Evolutionary conservation across 1,140 invertebrate genomes (phyloP), one percentile per base, ranked within the genome.

Genomic region (Drosophila erecta): DNA sequence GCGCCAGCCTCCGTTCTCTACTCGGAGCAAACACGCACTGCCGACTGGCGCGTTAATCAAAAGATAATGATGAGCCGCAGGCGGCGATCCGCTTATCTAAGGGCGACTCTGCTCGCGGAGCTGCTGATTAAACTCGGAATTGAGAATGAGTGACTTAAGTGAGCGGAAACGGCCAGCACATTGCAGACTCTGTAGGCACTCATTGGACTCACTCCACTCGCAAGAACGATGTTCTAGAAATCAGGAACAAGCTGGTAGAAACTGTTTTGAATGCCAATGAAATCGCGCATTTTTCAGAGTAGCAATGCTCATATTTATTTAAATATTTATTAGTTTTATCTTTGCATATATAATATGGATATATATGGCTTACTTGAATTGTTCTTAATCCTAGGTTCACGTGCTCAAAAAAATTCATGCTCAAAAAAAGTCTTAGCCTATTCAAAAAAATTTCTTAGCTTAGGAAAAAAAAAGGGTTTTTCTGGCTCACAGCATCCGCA

Each of bases 331-430:
- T 22, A 33, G 3, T 30, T 37, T 53, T 41, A 24, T 47, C 22
- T 37, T 57, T 35, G 33, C 51, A 53, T 57, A 57, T 41, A 67
- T 46, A 44, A 24, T 27, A 35, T 12, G 30, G 49, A 10, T 51
- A 35, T 20, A n/a, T 70, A 72, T 71, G 55, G 33, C 66, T n/a
- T 59, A 17, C 3, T 33, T n/a, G n/a, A 62, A 44, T 55, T 41
- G 43, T 30, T 30, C 30, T 30, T 30, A 30, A 30, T 30, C 30
- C 30, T 30, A 30, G 7, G 30, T 40, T 51, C 62, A 74, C 71
- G 70, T 86, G 81, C 81, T 83, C 61, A 87, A 87, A 87, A 86
- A 86, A 87, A 83, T 56, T 85, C 78, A 74, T 86, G 81, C 81
- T 78, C 72, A 85, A 85, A 85, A 85, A 85, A 85, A 85, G 38